A percentile compares a stretch with the other conserved stretches of the same genome.
phyloP scores from a whole-genome alignment of 2,797 vertebrate species.

The Hafferia zeledoni region DNA sequence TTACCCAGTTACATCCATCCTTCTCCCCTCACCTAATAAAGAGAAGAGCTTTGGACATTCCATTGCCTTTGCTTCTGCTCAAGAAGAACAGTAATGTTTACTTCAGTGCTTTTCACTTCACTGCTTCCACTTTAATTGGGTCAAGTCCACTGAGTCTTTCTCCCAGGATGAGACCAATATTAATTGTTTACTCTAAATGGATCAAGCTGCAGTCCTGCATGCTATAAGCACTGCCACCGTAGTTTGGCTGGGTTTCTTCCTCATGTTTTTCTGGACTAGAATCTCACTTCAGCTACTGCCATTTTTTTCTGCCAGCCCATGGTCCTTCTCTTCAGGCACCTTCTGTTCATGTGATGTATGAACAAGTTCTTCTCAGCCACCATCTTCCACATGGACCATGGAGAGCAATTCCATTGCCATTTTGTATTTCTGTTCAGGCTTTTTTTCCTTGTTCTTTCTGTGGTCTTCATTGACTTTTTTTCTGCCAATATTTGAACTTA shows the following conservation, averaged over 20 bases:
- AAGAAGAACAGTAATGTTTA: neutral
- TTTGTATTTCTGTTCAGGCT: neutral
- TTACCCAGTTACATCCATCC: neutral
- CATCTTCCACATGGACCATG: neutral
- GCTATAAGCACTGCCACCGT: neutral
- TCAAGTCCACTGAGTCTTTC: neutral
- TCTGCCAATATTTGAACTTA: conserved; percentile 1
- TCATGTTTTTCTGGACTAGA: neutral
- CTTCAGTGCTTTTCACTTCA: neutral
- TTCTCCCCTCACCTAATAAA: neutral
- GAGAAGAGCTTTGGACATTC: neutral
- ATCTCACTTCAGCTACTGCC: neutral
- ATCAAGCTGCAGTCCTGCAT: neutral
- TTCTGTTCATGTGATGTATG: neutral
- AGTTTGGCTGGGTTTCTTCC: neutral
- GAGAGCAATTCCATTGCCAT: neutral
- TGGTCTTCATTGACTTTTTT: neutral
- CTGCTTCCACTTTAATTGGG: neutral
- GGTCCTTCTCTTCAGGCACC: neutral
- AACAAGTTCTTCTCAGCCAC: neutral
- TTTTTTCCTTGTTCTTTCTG: neutral
- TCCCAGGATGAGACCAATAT: neutral
- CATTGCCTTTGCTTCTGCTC: neutral
- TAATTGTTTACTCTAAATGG: neutral
- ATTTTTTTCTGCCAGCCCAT: neutral